Base-by-base conservation (phyloP, 2,113 vertebrate genomes). In the Shinisaurus crocodilurus region DNA sequence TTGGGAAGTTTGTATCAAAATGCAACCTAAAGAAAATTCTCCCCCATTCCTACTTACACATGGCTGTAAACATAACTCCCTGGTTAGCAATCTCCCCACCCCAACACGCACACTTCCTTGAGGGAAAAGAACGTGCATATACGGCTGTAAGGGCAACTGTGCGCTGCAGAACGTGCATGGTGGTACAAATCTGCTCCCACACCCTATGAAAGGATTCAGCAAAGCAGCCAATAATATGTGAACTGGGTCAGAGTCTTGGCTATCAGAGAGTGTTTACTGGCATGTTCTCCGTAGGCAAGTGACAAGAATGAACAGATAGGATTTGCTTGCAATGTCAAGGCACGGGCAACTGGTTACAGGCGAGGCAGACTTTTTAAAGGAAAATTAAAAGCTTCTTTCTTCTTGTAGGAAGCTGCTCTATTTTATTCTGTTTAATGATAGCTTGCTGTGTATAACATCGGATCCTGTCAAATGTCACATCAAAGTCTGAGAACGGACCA, bases 401-500 rank as follows among this genome's bases (percentile, higher is more conserved):
- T 40, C 37, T 2, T 54, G 32, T 23, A 85, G 63, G 60, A 48
- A 50, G 23, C 23, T 48, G 60, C 13, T 81, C 20, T 88, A 80
- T 67, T 67, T 88, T 80, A 60, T 69, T 37, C 77, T 54, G 23
- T 70, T 81, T 54, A 86, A 88, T 1, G 13, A 13, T 69, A 92
- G 15, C 1, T 50, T 34, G 45, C 76, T 50, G 43, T 48, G 20
- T 88, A 37, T 25, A 37, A 88, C 40, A 34, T 65, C 86, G 15
- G 40, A 87, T 45, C 8, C 86, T 88, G 76, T 80, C 87, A 88
- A 88, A 90, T 89, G 27, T 69, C 25, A 92, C 86, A 34, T 82
- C 65, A 87, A 50, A 80, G 29, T 60, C 45, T 75, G 32, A 91
- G 80, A 69, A 80, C 18, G 6, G 89, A 54, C 43, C n/a, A 54